Percentiles rank a stretch among this genome's conserved stretches.
Conservation (phyloP, 2,888 invertebrate species). For the Bruchidius siliquastri region DNA sequence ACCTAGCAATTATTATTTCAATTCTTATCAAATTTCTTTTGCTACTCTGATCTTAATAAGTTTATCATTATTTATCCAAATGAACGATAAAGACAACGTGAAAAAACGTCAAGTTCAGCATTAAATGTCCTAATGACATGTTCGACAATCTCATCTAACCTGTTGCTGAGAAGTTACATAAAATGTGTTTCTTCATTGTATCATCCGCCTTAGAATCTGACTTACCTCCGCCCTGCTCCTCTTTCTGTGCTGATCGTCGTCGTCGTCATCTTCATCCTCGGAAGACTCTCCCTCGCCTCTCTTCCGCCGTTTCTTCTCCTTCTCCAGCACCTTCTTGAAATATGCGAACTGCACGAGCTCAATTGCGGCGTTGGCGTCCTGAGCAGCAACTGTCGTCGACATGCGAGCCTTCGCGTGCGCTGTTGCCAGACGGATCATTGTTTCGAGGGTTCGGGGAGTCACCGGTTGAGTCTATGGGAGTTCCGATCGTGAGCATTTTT, state of each 20-base stretch:
- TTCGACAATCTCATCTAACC: no score
- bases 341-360: conserved; percentile 92
- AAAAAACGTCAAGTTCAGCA: no score
- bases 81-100: no score
- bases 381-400: conserved; percentile 74
- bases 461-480: conserved; percentile 85
- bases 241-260: conserved; percentile 42
- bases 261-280: conserved; percentile 42
- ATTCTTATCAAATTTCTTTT: no score
- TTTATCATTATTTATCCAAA: no score
- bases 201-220: not conserved
- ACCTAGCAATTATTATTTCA: no score
- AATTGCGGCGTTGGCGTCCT: conserved; percentile 88
- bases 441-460: conserved; percentile 93
- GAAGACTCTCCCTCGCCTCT: conserved; percentile 50
- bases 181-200: no score
- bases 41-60: no score
- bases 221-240: conserved; percentile 39
- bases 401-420: conserved; percentile 96
- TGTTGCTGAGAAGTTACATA: no score
- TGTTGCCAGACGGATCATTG: conserved; percentile 92
- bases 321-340: conserved; percentile 87
- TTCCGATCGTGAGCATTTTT: no score
- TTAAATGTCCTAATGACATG: no score
- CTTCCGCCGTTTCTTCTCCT: conserved; percentile 65